A percentile compares a stretch with the other conserved stretches of the same genome.
Evolutionary conservation across 35 echinoderm and acorn worm genomes (phyloP).

Genomic region (Apostichopus japonicus): DNA sequence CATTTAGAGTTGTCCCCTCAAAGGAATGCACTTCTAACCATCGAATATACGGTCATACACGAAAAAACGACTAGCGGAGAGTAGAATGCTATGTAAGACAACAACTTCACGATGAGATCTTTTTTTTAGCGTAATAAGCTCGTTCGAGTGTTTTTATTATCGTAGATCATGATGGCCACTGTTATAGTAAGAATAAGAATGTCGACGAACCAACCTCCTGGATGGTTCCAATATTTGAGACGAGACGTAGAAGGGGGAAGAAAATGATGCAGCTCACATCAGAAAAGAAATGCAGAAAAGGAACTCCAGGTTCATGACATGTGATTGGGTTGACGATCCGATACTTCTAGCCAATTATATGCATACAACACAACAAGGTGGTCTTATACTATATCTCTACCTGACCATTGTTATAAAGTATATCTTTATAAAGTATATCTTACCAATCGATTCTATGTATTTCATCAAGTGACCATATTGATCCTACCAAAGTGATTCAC

Average conservation of each 20-base stretch:
- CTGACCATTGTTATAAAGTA: no score
- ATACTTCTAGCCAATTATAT: no score
- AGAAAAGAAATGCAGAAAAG: no score
- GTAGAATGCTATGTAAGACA: background rate
- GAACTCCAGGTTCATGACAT: no score
- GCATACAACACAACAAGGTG: no score
- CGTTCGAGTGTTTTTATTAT: background rate
- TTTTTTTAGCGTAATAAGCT: background rate
- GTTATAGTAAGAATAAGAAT: background rate
- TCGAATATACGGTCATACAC: background rate
- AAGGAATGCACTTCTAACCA: background rate
- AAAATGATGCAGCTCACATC: no score
- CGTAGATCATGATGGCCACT: background rate
- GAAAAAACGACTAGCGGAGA: background rate
- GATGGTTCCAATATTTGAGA: constrained; percentile 21
- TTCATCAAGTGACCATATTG: no score
- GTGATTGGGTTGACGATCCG: no score
- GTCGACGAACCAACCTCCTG: background rate
- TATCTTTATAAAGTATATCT: no score
- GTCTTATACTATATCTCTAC: no score
- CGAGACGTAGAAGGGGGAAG: background rate
- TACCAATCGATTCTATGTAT: no score
- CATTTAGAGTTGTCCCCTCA: background rate
- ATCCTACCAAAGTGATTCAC: no score
- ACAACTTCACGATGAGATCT: background rate